Conservation (phyloP, 2,888 invertebrate species). For the Oscheius sp. region DNA sequence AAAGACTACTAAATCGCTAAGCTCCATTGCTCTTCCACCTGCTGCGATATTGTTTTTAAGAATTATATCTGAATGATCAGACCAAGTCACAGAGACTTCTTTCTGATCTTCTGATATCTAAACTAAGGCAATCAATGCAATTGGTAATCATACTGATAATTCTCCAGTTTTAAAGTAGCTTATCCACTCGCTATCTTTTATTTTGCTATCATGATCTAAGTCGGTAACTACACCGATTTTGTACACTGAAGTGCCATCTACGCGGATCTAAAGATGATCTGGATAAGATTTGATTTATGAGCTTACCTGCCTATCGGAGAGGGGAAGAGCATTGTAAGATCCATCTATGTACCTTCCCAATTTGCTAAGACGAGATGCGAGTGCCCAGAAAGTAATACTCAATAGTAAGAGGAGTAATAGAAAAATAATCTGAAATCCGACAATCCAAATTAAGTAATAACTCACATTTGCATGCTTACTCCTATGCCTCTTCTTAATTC, state of each 20-base stretch:
- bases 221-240: slow-evolving; percentile 90
- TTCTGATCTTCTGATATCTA: slow-evolving; percentile 13
- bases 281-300: background rate
- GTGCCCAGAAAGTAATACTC: background rate
- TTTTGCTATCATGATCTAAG: slow-evolving; percentile 86
- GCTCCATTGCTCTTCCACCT: slow-evolving; percentile 89
- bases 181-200: slow-evolving; percentile 78
- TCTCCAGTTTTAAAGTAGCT: slow-evolving; percentile 85
- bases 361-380: background rate
- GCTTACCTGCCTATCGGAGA: slow-evolving; percentile 10
- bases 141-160: slow-evolving; percentile 76
- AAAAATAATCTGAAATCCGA: slow-evolving; percentile 2
- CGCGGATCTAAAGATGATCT: background rate
- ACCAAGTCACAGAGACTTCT: slow-evolving; percentile 21
- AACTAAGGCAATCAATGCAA: background rate
- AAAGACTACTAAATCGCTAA: slow-evolving; percentile 91
- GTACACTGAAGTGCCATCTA: slow-evolving; percentile 74
- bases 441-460: too few species aligned
- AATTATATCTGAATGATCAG: slow-evolving; percentile 54
- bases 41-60: slow-evolving; percentile 34
- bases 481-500: background rate
- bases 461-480: slow-evolving; percentile 14
- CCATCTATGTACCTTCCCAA: background rate
- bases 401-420: background rate
- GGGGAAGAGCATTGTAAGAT: slow-evolving; percentile 12